Evolutionary conservation across 2,797 vertebrate species (phyloP).

Genomic region (Astyanax mexicanus): DNA sequence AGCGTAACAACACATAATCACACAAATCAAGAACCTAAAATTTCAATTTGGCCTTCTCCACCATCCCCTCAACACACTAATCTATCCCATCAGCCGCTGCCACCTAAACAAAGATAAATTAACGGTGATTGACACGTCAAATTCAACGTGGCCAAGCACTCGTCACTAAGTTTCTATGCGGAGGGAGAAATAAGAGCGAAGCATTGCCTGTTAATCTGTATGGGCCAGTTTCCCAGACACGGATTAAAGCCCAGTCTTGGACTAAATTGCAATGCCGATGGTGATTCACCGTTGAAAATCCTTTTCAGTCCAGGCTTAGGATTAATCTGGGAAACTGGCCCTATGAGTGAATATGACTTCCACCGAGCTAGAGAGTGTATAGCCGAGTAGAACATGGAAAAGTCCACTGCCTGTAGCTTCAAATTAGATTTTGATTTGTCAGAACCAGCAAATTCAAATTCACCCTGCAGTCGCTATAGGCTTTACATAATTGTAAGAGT

Average conservation of each 20-base stretch:
- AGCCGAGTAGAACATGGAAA: neutral
- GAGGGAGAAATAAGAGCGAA: neutral
- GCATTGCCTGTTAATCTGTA: conserved; percentile 3
- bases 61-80: neutral
- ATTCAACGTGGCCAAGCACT: conserved; percentile 5
- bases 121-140: neutral
- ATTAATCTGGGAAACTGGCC: conserved; percentile 31
- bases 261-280: conserved; percentile 20
- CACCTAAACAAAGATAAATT: neutral
- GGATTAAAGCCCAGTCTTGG: conserved; percentile 23
- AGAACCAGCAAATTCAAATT: neutral
- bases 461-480: neutral
- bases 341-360: conserved; percentile 27
- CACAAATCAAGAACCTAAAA: conserved; percentile 2
- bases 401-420: neutral
- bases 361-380: neutral
- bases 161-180: neutral
- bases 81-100: neutral
- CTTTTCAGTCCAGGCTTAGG: conserved; percentile 14
- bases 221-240: conserved; percentile 20
- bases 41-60: neutral
- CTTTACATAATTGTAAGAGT: neutral
- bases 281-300: conserved; percentile 25
- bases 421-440: conserved; percentile 6
- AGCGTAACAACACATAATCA: neutral